Percentiles rank a stretch among this genome's conserved stretches.
These are phyloP conservation scores for Etheostoma perlongum DNA, from an alignment of 2,797 vertebrate species.

Conservation along the genomic window DNA sequence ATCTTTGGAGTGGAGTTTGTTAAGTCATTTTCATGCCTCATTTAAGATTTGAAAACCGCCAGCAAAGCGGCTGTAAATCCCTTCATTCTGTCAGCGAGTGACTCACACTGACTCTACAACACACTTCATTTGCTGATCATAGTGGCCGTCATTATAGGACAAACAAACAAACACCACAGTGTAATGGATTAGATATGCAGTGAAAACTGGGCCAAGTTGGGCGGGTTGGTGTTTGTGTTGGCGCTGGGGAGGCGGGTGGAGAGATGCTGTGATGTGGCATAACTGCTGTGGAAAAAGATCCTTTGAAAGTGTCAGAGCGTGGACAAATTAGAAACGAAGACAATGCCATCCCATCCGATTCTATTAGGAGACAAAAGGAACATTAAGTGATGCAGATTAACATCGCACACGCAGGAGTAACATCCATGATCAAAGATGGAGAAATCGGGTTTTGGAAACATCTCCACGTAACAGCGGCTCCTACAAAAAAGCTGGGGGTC, in stretches of 20 bases:
- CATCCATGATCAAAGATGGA: constrained; percentile 63
- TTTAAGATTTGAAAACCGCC: constrained; percentile 52
- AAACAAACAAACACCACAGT: constrained; percentile 51
- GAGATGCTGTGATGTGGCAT: constrained; percentile 30
- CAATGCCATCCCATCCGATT: constrained; percentile 46
- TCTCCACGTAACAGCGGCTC: constrained; percentile 49
- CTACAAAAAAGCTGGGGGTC: constrained; percentile 50
- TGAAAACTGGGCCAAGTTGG: constrained; percentile 54
- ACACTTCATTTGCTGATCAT: constrained; percentile 58
- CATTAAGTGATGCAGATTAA: constrained; percentile 69
- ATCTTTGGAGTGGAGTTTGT: constrained; percentile 25
- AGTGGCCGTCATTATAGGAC: constrained; percentile 47
- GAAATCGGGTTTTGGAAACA: constrained; percentile 42
- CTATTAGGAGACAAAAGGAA: constrained; percentile 59
- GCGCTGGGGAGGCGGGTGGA: not conserved
- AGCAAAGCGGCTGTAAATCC: constrained; percentile 62
- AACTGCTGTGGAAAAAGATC: constrained; percentile 13
- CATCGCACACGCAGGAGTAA: constrained; percentile 30
- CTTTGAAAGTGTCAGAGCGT: constrained; percentile 56
- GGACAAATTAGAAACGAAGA: constrained; percentile 58
- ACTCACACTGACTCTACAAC: constrained; percentile 50
- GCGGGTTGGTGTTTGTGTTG: constrained; percentile 7
- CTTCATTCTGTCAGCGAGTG: constrained; percentile 50
- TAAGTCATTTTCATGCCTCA: constrained; percentile 61
- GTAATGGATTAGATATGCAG: constrained; percentile 55